phyloP scores from a whole-genome alignment of 2,113 vertebrate genomes.

The Donacobius atricapilla region DNA sequence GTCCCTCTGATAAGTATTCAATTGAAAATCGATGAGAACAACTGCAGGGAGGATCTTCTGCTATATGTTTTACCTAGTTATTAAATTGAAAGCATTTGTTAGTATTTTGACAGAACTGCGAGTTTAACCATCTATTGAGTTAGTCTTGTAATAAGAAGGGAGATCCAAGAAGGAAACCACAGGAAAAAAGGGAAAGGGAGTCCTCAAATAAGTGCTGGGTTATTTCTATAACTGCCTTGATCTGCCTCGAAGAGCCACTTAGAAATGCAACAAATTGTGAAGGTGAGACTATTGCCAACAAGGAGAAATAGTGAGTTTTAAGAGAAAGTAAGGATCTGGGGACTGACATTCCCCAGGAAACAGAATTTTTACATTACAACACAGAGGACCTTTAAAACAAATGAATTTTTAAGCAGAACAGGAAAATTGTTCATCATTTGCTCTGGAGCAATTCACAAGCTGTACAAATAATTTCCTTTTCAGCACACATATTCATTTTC shows the following conservation, averaged over 20 bases:
- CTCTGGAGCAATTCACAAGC: neutral
- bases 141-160: neutral
- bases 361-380: neutral
- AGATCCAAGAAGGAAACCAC: neutral
- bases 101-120: neutral
- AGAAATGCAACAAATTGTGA: neutral
- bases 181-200: neutral
- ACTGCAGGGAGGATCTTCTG: slow-evolving; percentile 90
- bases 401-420: neutral
- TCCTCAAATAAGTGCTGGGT: neutral
- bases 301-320: neutral
- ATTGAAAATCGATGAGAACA: slow-evolving; percentile 95
- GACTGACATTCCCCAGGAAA: neutral
- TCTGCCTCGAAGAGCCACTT: neutral
- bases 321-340: neutral
- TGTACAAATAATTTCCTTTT: neutral
- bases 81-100: neutral
- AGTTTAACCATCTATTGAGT: neutral
- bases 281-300: neutral
- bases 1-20: slow-evolving; percentile 95
- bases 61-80: slow-evolving; percentile 84
- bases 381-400: neutral
- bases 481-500: neutral
- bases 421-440: neutral
- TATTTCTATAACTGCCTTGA: too few species aligned